phyloP scores from a whole-genome alignment of 1,140 invertebrate species.

The Pogonomyrmex californicus region DNA sequence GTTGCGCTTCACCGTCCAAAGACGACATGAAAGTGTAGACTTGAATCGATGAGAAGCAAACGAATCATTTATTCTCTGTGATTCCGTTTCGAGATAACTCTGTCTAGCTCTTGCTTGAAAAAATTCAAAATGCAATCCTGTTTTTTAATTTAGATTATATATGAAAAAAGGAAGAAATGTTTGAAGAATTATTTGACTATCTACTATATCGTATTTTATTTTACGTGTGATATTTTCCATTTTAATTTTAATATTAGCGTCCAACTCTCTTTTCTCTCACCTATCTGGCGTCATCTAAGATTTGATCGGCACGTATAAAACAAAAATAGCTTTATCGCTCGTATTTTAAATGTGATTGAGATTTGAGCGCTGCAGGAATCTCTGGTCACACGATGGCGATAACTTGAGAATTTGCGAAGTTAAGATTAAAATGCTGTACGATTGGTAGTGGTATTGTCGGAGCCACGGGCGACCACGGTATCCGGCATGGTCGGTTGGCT shows the following conservation, averaged over 20 bases:
- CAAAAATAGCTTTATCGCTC: background rate
- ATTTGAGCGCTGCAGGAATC: background rate
- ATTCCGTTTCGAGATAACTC: background rate
- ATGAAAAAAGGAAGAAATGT: background rate
- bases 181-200: background rate
- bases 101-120: background rate
- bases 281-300: background rate
- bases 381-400: background rate
- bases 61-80: slow-evolving; percentile 21
- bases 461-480: slow-evolving; percentile 72
- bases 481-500: slow-evolving; percentile 79
- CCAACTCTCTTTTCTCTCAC: background rate
- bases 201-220: background rate
- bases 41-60: background rate
- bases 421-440: slow-evolving; percentile 42
- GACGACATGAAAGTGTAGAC: background rate
- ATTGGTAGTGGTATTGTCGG: slow-evolving; percentile 33
- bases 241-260: background rate
- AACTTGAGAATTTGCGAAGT: background rate
- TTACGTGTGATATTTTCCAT: background rate
- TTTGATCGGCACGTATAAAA: background rate
- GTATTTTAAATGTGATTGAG: background rate
- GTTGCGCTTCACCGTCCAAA: slow-evolving; percentile 28
- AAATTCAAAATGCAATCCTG: background rate
- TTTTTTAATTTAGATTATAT: background rate